Evolutionary conservation across 2,888 invertebrate species (phyloP).

Genomic region (Subacronicta megacephala): DNA sequence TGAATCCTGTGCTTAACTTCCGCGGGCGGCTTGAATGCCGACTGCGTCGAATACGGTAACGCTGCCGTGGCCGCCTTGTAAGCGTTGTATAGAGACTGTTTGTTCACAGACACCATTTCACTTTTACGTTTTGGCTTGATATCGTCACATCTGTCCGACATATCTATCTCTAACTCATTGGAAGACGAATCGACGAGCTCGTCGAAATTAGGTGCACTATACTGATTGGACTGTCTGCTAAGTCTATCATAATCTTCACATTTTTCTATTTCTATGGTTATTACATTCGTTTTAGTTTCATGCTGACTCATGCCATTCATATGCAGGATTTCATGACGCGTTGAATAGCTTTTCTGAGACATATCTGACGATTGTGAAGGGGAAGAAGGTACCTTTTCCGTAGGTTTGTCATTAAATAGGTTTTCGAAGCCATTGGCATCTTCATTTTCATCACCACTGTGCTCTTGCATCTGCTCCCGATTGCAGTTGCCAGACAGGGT

Average conservation of each 20-base stretch:
- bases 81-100: constrained; percentile 88
- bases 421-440: constrained; percentile 95
- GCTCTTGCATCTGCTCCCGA: constrained; percentile 91
- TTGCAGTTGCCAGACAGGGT: constrained; percentile 96
- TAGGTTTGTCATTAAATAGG: constrained; percentile 95
- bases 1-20: constrained; percentile 90
- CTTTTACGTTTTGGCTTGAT: constrained; percentile 84
- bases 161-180: constrained; percentile 94
- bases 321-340: constrained; percentile 69
- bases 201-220: constrained; percentile 93
- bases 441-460: constrained; percentile 92
- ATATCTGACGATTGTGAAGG: constrained; percentile 90
- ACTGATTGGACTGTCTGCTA: constrained; percentile 89
- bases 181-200: constrained; percentile 94
- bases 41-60: constrained; percentile 92
- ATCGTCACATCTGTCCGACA: constrained; percentile 92
- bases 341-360: constrained; percentile 92
- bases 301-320: constrained; percentile 69
- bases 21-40: constrained; percentile 94
- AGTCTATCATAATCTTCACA: constrained; percentile 80
- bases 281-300: constrained; percentile 67
- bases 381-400: constrained; percentile 91
- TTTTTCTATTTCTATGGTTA: constrained; percentile 72
- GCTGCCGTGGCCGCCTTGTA: constrained; percentile 89
- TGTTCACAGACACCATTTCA: constrained; percentile 85